Percentiles rank a stretch among this genome's conserved stretches.
phyloP scores from a whole-genome alignment of 1,140 invertebrate genomes.

The Neodiprion virginianus region DNA sequence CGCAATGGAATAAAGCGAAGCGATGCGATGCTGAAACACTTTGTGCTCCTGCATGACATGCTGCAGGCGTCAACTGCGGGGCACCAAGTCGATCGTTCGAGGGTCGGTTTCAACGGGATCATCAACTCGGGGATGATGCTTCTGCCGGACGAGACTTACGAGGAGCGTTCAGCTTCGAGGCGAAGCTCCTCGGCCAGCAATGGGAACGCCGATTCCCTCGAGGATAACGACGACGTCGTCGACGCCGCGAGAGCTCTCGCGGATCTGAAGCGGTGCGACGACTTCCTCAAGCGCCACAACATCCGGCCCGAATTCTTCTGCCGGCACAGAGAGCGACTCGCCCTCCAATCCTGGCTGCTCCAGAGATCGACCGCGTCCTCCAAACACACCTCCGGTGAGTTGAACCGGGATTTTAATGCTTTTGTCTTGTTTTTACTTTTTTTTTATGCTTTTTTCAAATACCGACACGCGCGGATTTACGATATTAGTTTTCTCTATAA shows the following conservation, averaged over 20 bases:
- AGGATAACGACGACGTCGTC: slow-evolving; percentile 47
- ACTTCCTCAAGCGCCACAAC: slow-evolving; percentile 68
- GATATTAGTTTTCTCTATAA: background rate
- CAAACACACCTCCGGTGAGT: slow-evolving; percentile 46
- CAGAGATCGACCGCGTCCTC: slow-evolving; percentile 44
- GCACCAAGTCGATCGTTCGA: background rate
- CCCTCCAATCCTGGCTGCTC: slow-evolving; percentile 61
- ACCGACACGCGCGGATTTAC: slow-evolving; percentile 12
- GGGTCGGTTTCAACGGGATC: slow-evolving; percentile 14
- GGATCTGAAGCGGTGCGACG: slow-evolving; percentile 67
- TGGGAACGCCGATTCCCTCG: background rate
- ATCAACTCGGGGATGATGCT: slow-evolving; percentile 60
- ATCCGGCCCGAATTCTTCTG: slow-evolving; percentile 73
- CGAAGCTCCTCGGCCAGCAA: slow-evolving; percentile 26
- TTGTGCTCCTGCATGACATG: background rate
- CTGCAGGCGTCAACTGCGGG: background rate
- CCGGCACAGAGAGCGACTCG: slow-evolving; percentile 61
- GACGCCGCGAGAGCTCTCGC: slow-evolving; percentile 61
- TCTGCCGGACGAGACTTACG: slow-evolving; percentile 73
- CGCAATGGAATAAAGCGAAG: slow-evolving; percentile 19
- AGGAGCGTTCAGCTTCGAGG: slow-evolving; percentile 54
- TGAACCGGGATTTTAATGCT: background rate
- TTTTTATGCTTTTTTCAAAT: slow-evolving; percentile 5
- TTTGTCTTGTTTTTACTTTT: background rate
- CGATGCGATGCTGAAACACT: slow-evolving; percentile 2